phyloP scores from a whole-genome alignment of 2,797 vertebrate species.

The Pempheris klunzingeri region DNA sequence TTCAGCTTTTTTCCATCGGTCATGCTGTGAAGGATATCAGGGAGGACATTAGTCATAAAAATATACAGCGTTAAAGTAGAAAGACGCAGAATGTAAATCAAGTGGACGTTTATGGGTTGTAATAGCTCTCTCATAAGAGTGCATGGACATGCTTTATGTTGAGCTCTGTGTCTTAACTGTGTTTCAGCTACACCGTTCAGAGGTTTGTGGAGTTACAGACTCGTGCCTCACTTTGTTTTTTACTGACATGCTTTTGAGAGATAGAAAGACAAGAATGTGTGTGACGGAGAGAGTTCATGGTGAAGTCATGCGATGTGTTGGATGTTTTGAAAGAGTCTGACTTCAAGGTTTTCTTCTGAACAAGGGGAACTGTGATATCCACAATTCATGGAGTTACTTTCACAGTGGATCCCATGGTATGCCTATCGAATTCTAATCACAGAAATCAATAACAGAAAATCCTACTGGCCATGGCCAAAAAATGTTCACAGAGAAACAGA shows the following conservation, averaged over 20 bases:
- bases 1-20: slow-evolving; percentile 52
- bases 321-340: slow-evolving; percentile 10
- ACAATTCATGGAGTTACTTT: too few relatives aligned
- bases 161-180: slow-evolving; percentile 24
- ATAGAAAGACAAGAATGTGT: too few relatives aligned
- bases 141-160: slow-evolving; percentile 48
- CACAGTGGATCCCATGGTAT: too few relatives aligned
- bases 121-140: slow-evolving; percentile 46
- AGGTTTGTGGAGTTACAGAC: slow-evolving; percentile 15
- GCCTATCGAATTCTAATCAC: too few relatives aligned
- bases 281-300: slow-evolving; percentile 10
- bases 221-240: slow-evolving; percentile 38
- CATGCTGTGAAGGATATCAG: slow-evolving; percentile 44
- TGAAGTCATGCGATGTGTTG: background rate
- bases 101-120: slow-evolving; percentile 52
- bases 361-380: too few relatives aligned
- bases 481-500: too few relatives aligned
- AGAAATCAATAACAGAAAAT: too few relatives aligned
- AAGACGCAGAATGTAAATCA: slow-evolving; percentile 55
- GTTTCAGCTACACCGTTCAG: slow-evolving; percentile 8
- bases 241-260: too few relatives aligned
- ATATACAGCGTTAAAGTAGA: slow-evolving; percentile 55
- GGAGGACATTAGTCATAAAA: slow-evolving; percentile 46
- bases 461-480: too few relatives aligned
- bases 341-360: slow-evolving; percentile 32